Evolutionary conservation across 2,797 vertebrate genomes (phyloP).

Genomic region (Leptatherina wallacei): DNA sequence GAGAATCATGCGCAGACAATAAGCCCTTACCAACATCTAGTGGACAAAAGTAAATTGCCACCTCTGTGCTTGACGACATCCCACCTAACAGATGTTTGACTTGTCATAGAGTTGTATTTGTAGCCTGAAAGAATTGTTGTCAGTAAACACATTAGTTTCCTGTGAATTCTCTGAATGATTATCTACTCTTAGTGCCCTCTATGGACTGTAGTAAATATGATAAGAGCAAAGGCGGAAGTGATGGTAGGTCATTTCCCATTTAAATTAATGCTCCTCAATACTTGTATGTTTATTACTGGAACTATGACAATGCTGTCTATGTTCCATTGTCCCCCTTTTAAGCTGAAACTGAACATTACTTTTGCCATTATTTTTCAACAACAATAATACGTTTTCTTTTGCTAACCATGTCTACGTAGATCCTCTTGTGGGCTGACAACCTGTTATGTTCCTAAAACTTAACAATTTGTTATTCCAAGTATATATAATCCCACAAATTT

Average conservation of each 20-base stretch:
- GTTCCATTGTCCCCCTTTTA: neutral
- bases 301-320: neutral
- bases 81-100: neutral
- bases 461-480: neutral
- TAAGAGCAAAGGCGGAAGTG: no score
- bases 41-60: neutral
- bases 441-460: neutral
- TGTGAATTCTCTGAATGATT: neutral
- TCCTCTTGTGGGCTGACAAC: neutral
- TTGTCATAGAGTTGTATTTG: neutral
- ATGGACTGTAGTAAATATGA: no score
- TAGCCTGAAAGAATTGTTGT: neutral
- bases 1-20: neutral
- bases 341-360: neutral
- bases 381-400: neutral
- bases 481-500: neutral
- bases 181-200: no score
- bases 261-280: neutral
- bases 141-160: neutral
- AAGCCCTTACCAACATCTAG: neutral
- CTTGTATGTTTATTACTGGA: neutral
- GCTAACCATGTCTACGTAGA: neutral
- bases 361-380: neutral
- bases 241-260: neutral
- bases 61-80: neutral